A percentile compares a stretch with the other conserved stretches of the same genome.
Evolutionary conservation across 1,140 invertebrate species (phyloP).

Genomic region (Littorina saxatilis): DNA sequence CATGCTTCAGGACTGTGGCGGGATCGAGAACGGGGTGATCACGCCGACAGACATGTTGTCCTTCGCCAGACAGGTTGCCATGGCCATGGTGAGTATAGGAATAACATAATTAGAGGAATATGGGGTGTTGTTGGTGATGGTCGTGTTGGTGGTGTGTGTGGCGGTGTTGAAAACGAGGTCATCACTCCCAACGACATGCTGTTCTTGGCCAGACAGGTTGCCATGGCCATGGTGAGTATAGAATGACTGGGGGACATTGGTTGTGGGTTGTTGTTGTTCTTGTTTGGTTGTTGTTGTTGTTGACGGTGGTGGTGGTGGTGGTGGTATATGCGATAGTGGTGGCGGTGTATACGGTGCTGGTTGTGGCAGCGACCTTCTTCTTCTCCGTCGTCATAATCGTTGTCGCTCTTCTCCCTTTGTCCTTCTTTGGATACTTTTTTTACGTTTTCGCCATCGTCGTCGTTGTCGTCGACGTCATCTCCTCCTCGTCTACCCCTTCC

Average conservation of each 20-base stretch:
- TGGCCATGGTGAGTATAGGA: conserved; percentile 71
- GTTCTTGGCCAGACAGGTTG: conserved; percentile 72
- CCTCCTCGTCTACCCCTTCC: not conserved
- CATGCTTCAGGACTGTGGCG: conserved; percentile 65
- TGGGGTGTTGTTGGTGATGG: no score
- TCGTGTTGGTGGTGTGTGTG: no score
- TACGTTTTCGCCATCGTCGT: not conserved
- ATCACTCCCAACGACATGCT: conserved; percentile 71
- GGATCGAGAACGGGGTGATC: conserved; percentile 68
- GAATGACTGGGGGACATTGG: no score
- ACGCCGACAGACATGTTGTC: conserved; percentile 71
- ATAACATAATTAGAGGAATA: no score
- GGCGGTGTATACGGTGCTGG: not conserved
- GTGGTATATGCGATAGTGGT: not conserved
- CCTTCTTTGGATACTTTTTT: not conserved
- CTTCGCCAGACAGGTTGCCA: conserved; percentile 72
- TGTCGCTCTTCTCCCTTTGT: not conserved
- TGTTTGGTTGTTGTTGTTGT: not conserved
- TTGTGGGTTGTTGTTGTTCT: not conserved
- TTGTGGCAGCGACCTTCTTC: not conserved
- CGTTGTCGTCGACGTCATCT: not conserved
- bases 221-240: conserved; percentile 73
- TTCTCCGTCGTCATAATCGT: not conserved
- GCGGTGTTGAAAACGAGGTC: conserved; percentile 67
- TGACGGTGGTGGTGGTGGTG: not conserved